These are phyloP conservation scores for Gymnoscopelus microlampas DNA, from an alignment of 2,797 vertebrate species.

Conservation along the genomic window DNA sequence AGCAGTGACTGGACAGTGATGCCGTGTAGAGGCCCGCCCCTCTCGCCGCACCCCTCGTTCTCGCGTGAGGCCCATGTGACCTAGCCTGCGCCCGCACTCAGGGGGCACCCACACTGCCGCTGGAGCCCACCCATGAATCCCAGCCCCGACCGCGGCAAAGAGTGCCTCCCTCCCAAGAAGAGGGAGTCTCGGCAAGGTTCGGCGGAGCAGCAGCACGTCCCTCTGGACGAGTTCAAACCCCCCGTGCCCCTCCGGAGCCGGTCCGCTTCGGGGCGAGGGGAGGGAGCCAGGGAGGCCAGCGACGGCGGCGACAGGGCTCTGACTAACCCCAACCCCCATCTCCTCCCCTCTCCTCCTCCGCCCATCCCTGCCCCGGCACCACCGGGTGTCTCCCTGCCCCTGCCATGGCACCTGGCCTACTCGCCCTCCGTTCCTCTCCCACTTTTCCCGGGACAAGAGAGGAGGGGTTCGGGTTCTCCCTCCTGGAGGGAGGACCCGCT, in stretches of 20 bases:
- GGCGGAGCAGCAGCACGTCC: conserved; percentile 61
- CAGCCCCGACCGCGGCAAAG: conserved; percentile 84
- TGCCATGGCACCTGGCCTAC: conserved; percentile 80
- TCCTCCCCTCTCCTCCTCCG: conserved; percentile 68
- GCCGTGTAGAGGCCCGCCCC: conserved; percentile 74
- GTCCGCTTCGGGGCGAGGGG: conserved; percentile 63
- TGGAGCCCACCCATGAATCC: conserved; percentile 87
- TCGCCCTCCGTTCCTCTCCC: conserved; percentile 70
- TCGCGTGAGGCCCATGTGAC: conserved; percentile 86
- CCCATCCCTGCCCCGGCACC: conserved; percentile 68
- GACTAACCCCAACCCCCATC: conserved; percentile 68
- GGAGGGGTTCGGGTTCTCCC: conserved; percentile 71
- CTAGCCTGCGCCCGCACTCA: conserved; percentile 75
- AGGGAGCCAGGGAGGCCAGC: conserved; percentile 68
- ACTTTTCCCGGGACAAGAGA: conserved; percentile 73
- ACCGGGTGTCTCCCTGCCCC: conserved; percentile 64
- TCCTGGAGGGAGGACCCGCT: conserved; percentile 80
- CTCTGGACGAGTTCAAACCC: conserved; percentile 82
- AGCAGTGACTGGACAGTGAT: conserved; percentile 78
- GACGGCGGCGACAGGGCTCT: conserved; percentile 64
- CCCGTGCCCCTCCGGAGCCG: conserved; percentile 78
- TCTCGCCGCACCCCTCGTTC: conserved; percentile 77
- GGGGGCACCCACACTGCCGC: conserved; percentile 76
- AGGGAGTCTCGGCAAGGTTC: conserved; percentile 85
- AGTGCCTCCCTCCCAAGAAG: conserved; percentile 87